These are phyloP conservation scores for Pterostichus madidus DNA, from an alignment of 2,888 invertebrate genomes.

Conservation along the genomic window DNA sequence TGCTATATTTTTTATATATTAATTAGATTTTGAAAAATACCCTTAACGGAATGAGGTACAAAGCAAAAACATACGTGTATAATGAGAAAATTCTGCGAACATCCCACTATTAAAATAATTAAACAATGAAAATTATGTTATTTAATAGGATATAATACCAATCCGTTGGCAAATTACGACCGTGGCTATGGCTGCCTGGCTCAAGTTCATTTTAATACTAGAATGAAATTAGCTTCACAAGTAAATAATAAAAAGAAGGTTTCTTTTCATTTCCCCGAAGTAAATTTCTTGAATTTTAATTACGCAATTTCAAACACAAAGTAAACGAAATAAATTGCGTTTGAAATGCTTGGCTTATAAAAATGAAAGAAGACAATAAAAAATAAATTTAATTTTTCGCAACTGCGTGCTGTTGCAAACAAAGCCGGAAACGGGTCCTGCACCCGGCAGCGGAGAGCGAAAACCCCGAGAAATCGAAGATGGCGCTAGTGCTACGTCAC, in stretches of 20 bases:
- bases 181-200: neutral
- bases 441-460: neutral
- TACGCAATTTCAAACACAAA: slow-evolving; percentile 39
- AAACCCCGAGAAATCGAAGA: neutral
- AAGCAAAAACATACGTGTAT: no score
- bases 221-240: slow-evolving; percentile 37
- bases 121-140: neutral
- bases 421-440: neutral
- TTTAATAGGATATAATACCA: no score
- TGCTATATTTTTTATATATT: no score
- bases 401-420: slow-evolving; percentile 28
- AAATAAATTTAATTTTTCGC: slow-evolving; percentile 46
- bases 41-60: no score
- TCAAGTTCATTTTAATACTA: slow-evolving; percentile 22
- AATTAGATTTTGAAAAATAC: no score
- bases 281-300: slow-evolving; percentile 50
- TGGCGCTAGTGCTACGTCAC: neutral
- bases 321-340: slow-evolving; percentile 50
- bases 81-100: no score
- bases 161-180: slow-evolving; percentile 5
- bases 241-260: slow-evolving; percentile 49
- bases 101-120: neutral
- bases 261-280: slow-evolving; percentile 40
- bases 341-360: slow-evolving; percentile 29
- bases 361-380: slow-evolving; percentile 38